Base-by-base conservation (phyloP, 1,140 invertebrate species). In the Mylabris phalerata region DNA sequence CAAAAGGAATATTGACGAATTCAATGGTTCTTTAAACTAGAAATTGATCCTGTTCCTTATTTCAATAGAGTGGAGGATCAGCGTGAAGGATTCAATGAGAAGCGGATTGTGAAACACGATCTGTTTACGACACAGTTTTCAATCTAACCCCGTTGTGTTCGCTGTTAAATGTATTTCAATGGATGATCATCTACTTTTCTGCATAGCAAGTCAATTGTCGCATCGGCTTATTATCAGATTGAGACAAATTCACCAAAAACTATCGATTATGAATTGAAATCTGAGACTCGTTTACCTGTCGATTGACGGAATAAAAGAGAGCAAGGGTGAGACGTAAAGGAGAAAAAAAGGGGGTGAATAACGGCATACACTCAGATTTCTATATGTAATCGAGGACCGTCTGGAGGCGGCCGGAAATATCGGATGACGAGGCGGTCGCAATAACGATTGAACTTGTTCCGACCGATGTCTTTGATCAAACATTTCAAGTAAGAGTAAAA, bases 41-140 rank as follows among this genome's bases (percentile, higher is more conserved):
- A 55, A 63, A 63, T 61, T 61, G 62, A 64, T 64, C 62, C 62
- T 50, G 43, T 61, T 55, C 59, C 52, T 32, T 43, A 54, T 57
- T 57, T 61, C 51, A 46, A 32, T 32, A 4, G 32, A 2, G 32
- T 32, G 7, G 19, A 19, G 19, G 32, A 61, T 43, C 32, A 64
- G 59, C 50, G 58, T 54, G 56, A 45, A 54, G 55, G 60, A 60
- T 63, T 55, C 42, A 48, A 13, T 46, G 55, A 11, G 54, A 60
- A 60, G 49, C 60, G 61, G 62, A 67, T 67, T 65, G 65, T 32
- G 48, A 67, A 61, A 60, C 61, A 65, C 65, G 65, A 67, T 67
- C 65, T 67, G 65, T 67, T 67, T 67, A 67, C 65, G 65, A 67
- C 63, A 67, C 60, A 65, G 65, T 67, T 56, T 59, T 59, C 50